Percentiles rank a stretch among this genome's conserved stretches.
Evolutionary conservation across 2,113 vertebrate species (phyloP).

Genomic region (Panurus biarmicus): DNA sequence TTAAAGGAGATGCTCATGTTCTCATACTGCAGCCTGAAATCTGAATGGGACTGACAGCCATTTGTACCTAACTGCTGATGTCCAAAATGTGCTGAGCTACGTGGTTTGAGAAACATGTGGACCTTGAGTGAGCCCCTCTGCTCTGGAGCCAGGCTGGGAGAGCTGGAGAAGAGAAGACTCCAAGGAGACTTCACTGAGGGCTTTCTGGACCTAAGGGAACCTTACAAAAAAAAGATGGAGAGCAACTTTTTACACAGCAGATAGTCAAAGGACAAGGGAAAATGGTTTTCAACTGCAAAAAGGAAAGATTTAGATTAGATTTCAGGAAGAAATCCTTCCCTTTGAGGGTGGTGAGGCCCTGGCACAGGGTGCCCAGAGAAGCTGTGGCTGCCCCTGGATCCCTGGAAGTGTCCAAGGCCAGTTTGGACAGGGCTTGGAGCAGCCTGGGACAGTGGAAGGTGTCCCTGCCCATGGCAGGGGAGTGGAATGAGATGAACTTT

Average conservation of each 20-base stretch:
- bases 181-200: not conserved
- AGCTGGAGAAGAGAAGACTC: not conserved
- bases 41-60: not conserved
- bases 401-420: not conserved
- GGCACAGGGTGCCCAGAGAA: rapidly evolving
- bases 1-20: not conserved
- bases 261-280: not conserved
- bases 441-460: rapidly evolving
- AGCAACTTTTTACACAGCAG: not conserved
- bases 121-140: not conserved
- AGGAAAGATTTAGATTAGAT: not conserved
- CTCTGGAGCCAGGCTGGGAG: not conserved
- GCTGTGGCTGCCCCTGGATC: not conserved
- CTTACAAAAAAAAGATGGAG: not conserved
- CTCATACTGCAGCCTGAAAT: not conserved
- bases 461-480: not conserved
- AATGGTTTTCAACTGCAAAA: not conserved
- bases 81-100: not conserved
- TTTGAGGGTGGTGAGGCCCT: not conserved
- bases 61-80: rapidly evolving
- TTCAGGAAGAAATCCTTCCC: not conserved
- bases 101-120: rapidly evolving
- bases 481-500: not conserved
- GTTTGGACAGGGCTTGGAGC: rapidly evolving
- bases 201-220: not conserved